phyloP scores from a whole-genome alignment of 2,113 vertebrate species.

The Eclectus roratus region DNA sequence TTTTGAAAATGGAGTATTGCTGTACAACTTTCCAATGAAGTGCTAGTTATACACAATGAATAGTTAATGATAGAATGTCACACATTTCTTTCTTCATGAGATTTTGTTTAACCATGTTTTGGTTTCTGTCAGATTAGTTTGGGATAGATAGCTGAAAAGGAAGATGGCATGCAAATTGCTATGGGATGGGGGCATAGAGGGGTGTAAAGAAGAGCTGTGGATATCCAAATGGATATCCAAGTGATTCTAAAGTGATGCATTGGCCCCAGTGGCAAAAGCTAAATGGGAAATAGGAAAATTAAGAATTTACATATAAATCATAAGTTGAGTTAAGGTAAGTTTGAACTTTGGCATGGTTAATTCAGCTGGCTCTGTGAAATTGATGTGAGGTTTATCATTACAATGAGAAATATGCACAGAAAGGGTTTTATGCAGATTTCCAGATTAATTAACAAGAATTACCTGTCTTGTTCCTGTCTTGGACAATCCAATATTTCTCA shows the following conservation, averaged over 20 bases:
- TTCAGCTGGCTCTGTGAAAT: not conserved
- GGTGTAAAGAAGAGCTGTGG: not conserved
- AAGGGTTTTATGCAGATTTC: not conserved
- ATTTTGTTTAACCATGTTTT: not conserved
- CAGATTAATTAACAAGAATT: not conserved
- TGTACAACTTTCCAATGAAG: not conserved
- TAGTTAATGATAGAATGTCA: not conserved
- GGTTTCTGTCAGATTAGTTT: not conserved
- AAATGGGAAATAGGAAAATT: not conserved
- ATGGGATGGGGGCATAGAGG: not conserved
- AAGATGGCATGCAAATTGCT: not conserved
- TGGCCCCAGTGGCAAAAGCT: not conserved
- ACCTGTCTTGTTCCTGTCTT: not conserved
- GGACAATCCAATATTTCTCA: not conserved
- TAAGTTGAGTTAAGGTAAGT: not conserved
- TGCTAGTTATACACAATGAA: not conserved
- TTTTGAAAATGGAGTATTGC: not conserved
- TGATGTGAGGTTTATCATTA: not conserved
- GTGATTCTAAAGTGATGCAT: not conserved
- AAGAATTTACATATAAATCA: not conserved
- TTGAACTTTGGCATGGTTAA: not conserved
- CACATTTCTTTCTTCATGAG: not conserved
- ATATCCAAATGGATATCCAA: not conserved
- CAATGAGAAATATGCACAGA: not conserved
- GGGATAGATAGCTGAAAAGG: not conserved